These are phyloP conservation scores for Lithophane ornitopus DNA, from an alignment of 2,888 invertebrate genomes.

Conservation along the genomic window DNA sequence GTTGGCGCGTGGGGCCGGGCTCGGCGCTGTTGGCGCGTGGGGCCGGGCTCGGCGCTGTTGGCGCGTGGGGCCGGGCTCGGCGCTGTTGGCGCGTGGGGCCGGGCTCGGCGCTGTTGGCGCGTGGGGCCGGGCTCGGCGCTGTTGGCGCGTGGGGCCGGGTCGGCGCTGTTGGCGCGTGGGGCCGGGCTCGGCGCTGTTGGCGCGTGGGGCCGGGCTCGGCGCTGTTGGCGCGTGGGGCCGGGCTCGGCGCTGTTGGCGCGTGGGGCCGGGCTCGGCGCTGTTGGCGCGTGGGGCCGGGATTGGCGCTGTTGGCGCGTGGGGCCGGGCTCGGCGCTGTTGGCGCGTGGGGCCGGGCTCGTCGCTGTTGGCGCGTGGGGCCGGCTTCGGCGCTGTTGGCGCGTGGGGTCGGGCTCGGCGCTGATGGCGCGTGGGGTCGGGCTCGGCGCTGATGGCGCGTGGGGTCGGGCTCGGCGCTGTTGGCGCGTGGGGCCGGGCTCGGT, in stretches of 20 bases:
- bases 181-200: conserved; percentile 27
- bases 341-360: conserved; percentile 61
- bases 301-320: no score
- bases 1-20: background rate
- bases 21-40: conserved; percentile 75
- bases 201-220: conserved; percentile 61
- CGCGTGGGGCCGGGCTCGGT: conserved; percentile 61
- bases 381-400: no score
- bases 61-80: conserved; percentile 50
- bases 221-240: conserved; percentile 66
- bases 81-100: conserved; percentile 73
- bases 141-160: conserved; percentile 61
- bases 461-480: conserved; percentile 27
- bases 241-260: conserved; percentile 61
- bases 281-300: no score
- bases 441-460: no score
- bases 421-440: no score
- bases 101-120: conserved; percentile 38
- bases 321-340: conserved; percentile 27
- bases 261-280: conserved; percentile 30
- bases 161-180: conserved; percentile 66
- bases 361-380: conserved; percentile 69
- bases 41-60: conserved; percentile 26
- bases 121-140: conserved; percentile 67
- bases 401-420: conserved; percentile 29